A percentile compares a stretch with the other conserved stretches of the same genome.
Evolutionary conservation across 2,113 vertebrate genomes (phyloP).

Genomic region (Aegithalos caudatus): DNA sequence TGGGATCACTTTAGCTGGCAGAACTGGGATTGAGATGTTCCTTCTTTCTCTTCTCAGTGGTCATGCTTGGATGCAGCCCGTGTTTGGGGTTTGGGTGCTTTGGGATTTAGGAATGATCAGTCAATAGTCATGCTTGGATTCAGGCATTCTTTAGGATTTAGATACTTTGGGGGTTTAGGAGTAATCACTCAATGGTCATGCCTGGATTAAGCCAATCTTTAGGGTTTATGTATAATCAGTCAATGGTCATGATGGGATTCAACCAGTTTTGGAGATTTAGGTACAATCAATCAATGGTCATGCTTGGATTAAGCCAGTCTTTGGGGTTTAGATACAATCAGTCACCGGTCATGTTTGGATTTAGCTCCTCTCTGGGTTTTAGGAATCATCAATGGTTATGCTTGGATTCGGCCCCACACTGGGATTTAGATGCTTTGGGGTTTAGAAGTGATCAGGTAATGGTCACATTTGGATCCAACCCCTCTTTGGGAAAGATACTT

Average conservation of each 20-base stretch:
- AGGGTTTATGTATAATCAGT: background rate
- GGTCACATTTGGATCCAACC: rapidly evolving
- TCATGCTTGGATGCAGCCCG: rapidly evolving
- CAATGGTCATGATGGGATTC: background rate
- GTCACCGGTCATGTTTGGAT: background rate
- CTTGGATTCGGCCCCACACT: too few species aligned
- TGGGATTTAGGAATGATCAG: background rate
- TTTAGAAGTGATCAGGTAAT: background rate
- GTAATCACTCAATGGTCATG: background rate
- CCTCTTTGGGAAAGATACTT: background rate
- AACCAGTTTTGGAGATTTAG: too few species aligned
- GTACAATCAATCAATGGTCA: too few species aligned
- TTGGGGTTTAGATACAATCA: too few species aligned
- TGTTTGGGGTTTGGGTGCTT: background rate
- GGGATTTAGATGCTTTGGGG: too few species aligned
- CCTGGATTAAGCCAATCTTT: background rate
- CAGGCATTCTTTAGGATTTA: background rate
- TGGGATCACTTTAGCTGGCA: background rate
- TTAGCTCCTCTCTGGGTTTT: background rate
- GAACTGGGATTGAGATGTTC: background rate
- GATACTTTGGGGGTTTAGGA: background rate
- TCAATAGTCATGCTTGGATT: background rate
- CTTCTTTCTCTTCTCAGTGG: too few species aligned
- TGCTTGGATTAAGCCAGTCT: too few species aligned
- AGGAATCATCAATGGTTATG: too few species aligned